phyloP scores from a whole-genome alignment of 2,888 invertebrate genomes.

The Mactromeris polynyma region DNA sequence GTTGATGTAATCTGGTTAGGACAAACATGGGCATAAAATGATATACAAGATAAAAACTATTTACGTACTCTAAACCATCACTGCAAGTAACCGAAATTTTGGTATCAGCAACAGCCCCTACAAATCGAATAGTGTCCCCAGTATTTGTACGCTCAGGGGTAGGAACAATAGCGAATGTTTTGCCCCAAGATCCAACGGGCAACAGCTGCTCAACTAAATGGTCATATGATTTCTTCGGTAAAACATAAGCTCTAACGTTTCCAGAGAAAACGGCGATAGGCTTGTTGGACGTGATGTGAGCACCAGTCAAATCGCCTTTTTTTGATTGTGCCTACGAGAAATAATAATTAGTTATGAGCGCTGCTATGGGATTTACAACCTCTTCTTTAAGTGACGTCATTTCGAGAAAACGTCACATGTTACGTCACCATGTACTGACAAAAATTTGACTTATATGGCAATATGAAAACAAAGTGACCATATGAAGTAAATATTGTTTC shows the following conservation, averaged over 20 bases:
- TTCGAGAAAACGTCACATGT: too few species aligned
- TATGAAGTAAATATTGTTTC: too few species aligned
- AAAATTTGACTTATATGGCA: too few species aligned
- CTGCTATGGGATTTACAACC: too few species aligned
- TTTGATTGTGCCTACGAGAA: slow-evolving; percentile 48
- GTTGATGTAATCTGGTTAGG: too few species aligned
- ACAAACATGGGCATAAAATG: too few species aligned
- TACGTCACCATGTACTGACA: too few species aligned
- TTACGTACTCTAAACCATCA: background rate
- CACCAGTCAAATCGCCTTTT: slow-evolving; percentile 79
- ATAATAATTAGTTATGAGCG: too few species aligned
- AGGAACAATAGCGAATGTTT: slow-evolving; percentile 75
- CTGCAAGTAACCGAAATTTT: background rate
- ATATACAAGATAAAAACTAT: too few species aligned
- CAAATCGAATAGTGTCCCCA: slow-evolving; percentile 77
- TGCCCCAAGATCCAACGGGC: slow-evolving; percentile 81
- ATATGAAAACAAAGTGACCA: too few species aligned
- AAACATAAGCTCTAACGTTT: slow-evolving; percentile 70
- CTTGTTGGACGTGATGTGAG: slow-evolving; percentile 70
- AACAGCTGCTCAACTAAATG: slow-evolving; percentile 77
- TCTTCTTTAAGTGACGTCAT: too few species aligned
- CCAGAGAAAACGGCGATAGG: slow-evolving; percentile 79
- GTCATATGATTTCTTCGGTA: slow-evolving; percentile 61
- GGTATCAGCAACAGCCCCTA: slow-evolving; percentile 66
- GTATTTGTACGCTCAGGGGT: slow-evolving; percentile 71